Evolutionary conservation across 2,113 vertebrate genomes (phyloP).

Genomic region (Panthera leo): DNA sequence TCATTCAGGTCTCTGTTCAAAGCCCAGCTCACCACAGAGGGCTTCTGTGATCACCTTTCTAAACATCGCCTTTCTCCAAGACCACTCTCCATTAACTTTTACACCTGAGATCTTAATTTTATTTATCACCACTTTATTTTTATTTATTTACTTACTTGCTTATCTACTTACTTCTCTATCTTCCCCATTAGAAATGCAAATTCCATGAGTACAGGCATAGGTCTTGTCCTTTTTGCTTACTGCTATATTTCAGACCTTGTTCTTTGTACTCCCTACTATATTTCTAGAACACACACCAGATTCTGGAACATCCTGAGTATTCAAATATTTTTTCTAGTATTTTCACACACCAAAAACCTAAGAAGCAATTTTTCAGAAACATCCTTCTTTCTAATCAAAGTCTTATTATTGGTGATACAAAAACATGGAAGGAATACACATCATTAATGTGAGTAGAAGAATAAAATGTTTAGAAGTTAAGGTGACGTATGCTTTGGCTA

Average conservation of each 20-base stretch:
- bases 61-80: not conserved
- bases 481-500: not conserved
- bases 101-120: not conserved
- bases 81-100: not conserved
- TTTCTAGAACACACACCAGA: not conserved
- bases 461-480: not conserved
- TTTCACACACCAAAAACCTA: not conserved
- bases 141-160: not conserved
- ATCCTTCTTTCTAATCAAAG: slow-evolving; percentile 6
- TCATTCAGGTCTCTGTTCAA: not conserved
- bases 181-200: not conserved
- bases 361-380: not conserved
- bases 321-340: slow-evolving; percentile 17
- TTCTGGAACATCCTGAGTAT: not conserved
- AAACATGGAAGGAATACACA: not conserved
- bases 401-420: not conserved
- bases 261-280: not conserved
- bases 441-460: not conserved
- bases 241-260: not conserved
- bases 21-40: not conserved
- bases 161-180: not conserved
- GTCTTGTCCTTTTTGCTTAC: not conserved
- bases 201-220: not conserved
- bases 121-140: not conserved
- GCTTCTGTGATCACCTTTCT: not conserved